phyloP scores from a whole-genome alignment of 2,888 invertebrate species.

The Trichacis sp. region DNA sequence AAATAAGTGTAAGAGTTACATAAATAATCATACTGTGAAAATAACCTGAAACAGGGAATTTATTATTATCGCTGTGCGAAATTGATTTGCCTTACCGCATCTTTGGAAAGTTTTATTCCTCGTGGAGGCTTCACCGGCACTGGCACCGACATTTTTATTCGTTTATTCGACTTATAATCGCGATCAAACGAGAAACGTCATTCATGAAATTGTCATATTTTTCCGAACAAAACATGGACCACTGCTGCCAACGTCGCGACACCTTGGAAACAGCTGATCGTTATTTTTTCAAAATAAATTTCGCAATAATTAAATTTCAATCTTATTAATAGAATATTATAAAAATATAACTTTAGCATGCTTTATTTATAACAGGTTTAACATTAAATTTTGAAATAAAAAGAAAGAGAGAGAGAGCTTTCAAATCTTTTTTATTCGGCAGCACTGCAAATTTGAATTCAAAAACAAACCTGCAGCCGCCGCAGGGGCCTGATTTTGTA shows the following conservation, averaged over 20 bases:
- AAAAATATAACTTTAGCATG: too few relatives aligned
- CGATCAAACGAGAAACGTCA: not conserved
- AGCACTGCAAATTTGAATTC: not conserved
- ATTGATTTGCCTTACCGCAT: constrained; percentile 75
- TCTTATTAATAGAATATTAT: too few relatives aligned
- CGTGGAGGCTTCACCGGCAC: constrained; percentile 88
- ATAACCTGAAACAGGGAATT: constrained; percentile 6
- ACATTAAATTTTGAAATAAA: not conserved
- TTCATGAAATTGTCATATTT: not conserved
- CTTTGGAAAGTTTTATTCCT: constrained; percentile 87
- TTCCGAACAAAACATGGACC: too few relatives aligned
- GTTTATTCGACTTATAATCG: not conserved
- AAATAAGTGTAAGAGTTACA: too few relatives aligned
- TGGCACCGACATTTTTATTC: constrained; percentile 73
- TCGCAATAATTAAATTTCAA: too few relatives aligned
- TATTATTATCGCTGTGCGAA: not conserved
- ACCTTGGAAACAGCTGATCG: too few relatives aligned
- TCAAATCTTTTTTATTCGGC: not conserved
- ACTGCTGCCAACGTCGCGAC: too few relatives aligned
- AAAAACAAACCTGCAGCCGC: not conserved
- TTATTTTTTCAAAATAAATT: not conserved
- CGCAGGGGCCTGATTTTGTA: too few relatives aligned
- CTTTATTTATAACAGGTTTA: too few relatives aligned
- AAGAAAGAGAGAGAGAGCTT: not conserved
- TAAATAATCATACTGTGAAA: not conserved